Base-by-base conservation (phyloP, 2,797 vertebrate genomes). In the Enteromius unitaeniatus region DNA sequence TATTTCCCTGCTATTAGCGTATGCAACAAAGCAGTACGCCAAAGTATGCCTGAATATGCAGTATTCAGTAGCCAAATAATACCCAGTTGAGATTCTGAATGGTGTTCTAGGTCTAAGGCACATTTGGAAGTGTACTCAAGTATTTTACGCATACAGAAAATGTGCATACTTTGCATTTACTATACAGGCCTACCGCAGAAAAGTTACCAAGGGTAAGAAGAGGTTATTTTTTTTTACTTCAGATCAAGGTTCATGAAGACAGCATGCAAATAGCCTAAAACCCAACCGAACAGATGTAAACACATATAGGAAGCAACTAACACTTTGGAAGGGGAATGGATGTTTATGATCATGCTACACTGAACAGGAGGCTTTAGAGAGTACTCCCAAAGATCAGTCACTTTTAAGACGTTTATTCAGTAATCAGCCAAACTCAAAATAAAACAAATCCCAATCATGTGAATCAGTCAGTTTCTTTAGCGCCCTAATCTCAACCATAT, bases 401-500 rank as follows among this genome's bases (percentile, higher is more conserved):
- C 68, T 47, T 78, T 49, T 79, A 79, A 53, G 37, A 62, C 69
- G 42, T 68, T 51, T 62, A 45, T 78, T 84, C 76, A 79, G 81
- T 31, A 62, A 83, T 84, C 85, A 81, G 78, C 42, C 53, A 74
- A 83, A 55, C 82, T 85, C 85, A 89, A 91, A 81, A 81, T 76
- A 73, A 73, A 90, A 84, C 81, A 85, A 88, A 90, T 86, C 75
- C 49, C 65, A 81, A 69, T 79, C 64, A 87, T 88, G 89, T 76
- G 79, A 89, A 90, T 88, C 89, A 87, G 86, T 85, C 85, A 68
- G 78, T 91, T 91, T 92, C 92, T 93, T 89, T 87, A 92, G 89
- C 1, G 75, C 14, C 67, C 78, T 93, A 93, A 95, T 91, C 90
- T 76, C 47, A 89, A 92, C 87, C 95, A 95, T 87, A 94, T 94